Percentiles rank a stretch among this genome's conserved stretches.
Evolutionary conservation across 2,888 invertebrate species (phyloP).

Genomic region (Erpobdella octoculata): DNA sequence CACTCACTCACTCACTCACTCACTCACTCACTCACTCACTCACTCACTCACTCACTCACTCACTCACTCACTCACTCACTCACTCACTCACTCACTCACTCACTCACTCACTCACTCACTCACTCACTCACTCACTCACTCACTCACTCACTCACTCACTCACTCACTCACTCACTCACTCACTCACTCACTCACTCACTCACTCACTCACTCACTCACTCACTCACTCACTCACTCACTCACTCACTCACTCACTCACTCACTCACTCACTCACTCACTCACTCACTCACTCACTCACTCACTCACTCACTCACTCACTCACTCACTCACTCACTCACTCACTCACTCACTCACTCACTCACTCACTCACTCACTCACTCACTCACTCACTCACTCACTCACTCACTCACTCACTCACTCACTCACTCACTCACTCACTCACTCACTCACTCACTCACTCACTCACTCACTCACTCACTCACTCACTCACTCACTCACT

Average conservation of each 20-base stretch:
- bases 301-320: constrained; percentile 31
- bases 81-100: constrained; percentile 5
- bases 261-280: constrained; percentile 28
- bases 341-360: constrained; percentile 32
- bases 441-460: neutral
- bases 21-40: constrained; percentile 19
- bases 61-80: constrained; percentile 26
- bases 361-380: constrained; percentile 28
- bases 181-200: constrained; percentile 27
- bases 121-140: constrained; percentile 7
- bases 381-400: neutral
- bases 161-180: constrained; percentile 27
- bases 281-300: constrained; percentile 29
- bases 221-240: constrained; percentile 19
- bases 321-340: constrained; percentile 32
- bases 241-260: constrained; percentile 22
- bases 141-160: constrained; percentile 14
- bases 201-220: constrained; percentile 23
- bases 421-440: neutral
- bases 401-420: neutral
- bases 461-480: neutral
- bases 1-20: constrained; percentile 22
- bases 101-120: constrained; percentile 13
- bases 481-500: neutral
- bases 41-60: constrained; percentile 33